Conservation (phyloP, 2,888 invertebrate genomes). For the Parnassius apollo region DNA sequence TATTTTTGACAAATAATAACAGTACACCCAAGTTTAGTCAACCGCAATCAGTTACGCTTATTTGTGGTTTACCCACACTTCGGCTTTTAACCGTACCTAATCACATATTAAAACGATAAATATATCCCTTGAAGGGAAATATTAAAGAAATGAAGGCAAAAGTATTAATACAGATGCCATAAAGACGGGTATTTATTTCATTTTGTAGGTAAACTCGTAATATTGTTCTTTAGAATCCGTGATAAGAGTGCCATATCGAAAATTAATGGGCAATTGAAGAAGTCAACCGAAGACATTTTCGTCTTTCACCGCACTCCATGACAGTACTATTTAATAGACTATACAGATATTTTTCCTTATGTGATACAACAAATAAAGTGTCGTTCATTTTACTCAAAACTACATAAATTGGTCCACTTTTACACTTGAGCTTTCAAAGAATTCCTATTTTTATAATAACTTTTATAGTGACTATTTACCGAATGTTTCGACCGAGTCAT, state of each 20-base stretch:
- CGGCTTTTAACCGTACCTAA: slow-evolving; percentile 9
- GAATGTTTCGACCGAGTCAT: slow-evolving; percentile 57
- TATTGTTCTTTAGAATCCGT: slow-evolving; percentile 45
- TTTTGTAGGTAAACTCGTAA: slow-evolving; percentile 28
- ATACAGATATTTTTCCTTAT: slow-evolving; percentile 17
- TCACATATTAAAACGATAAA: slow-evolving; percentile 33
- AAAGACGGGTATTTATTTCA: slow-evolving; percentile 51
- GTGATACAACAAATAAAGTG: slow-evolving; percentile 15
- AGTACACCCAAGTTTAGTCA: too few relatives aligned
- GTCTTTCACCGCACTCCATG: slow-evolving; percentile 51
- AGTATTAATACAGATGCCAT: slow-evolving; percentile 48
- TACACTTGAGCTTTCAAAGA: slow-evolving; percentile 75
- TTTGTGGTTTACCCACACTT: too few relatives aligned
- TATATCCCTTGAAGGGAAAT: slow-evolving; percentile 40
- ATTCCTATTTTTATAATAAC: slow-evolving; percentile 77
- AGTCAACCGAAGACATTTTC: slow-evolving; percentile 31
- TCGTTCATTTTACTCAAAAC: slow-evolving; percentile 22
- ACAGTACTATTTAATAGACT: slow-evolving; percentile 43
- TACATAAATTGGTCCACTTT: slow-evolving; percentile 62
- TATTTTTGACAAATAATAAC: too few relatives aligned
- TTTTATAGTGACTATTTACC: slow-evolving; percentile 59
- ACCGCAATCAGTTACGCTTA: too few relatives aligned
- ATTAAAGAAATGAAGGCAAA: slow-evolving; percentile 24
- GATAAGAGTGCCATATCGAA: slow-evolving; percentile 69
- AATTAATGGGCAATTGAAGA: slow-evolving; percentile 41